Conservation (phyloP, 1,140 invertebrate species). For the Lysiphlebus fabarum region DNA sequence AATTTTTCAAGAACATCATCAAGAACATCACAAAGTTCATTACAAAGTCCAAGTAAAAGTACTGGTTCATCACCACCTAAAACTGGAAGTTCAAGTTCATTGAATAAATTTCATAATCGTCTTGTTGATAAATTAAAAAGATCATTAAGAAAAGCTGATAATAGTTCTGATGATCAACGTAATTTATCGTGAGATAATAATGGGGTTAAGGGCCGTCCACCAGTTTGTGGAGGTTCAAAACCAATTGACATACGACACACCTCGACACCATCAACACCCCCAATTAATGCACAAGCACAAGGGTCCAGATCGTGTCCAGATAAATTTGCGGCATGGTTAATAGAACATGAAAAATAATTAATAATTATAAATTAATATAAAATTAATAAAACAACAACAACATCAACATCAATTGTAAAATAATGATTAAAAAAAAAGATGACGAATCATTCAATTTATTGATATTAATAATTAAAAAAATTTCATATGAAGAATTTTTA, state of each 20-base stretch:
- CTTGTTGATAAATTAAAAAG: slow-evolving; percentile 80
- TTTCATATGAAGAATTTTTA: too few species aligned
- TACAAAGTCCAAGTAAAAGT: slow-evolving; percentile 63
- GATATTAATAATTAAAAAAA: too few species aligned
- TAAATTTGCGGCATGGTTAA: slow-evolving; percentile 34
- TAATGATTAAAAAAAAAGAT: too few species aligned
- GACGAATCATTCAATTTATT: too few species aligned
- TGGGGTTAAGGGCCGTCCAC: slow-evolving; percentile 50
- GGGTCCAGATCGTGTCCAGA: slow-evolving; percentile 43
- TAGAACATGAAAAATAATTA: background rate
- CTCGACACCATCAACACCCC: slow-evolving; percentile 41
- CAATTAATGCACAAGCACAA: slow-evolving; percentile 27
- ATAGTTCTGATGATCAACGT: slow-evolving; percentile 57
- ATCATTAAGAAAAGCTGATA: slow-evolving; percentile 66
- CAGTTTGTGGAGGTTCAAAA: slow-evolving; percentile 45
- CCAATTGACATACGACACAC: slow-evolving; percentile 50
- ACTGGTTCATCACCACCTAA: slow-evolving; percentile 61
- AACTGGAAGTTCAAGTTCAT: slow-evolving; percentile 60
- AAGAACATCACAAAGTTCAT: slow-evolving; percentile 60
- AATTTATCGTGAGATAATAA: slow-evolving; percentile 52
- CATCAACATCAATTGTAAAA: too few species aligned
- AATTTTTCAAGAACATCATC: slow-evolving; percentile 62
- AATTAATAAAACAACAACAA: too few species aligned
- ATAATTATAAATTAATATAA: too few species aligned
- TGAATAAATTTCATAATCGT: slow-evolving; percentile 81